phyloP scores from a whole-genome alignment of 2,113 vertebrate species.

The Phyllostomus hastatus region DNA sequence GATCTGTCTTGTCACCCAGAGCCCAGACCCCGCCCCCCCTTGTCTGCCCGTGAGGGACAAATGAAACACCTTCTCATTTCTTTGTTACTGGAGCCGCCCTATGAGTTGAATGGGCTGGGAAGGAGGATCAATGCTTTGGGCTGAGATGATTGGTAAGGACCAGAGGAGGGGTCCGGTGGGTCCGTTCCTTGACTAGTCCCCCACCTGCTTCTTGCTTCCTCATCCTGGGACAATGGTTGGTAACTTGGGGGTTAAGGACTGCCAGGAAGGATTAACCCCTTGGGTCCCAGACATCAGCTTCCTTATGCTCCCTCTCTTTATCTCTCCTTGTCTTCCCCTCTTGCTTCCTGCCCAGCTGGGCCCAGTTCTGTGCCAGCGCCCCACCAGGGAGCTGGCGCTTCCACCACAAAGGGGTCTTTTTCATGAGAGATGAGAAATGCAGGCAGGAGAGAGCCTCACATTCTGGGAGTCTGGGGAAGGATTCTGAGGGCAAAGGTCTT shows the following conservation, averaged over 20 bases:
- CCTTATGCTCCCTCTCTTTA: conserved; percentile 61
- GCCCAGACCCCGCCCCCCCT: background rate
- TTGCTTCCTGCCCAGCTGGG: conserved; percentile 89
- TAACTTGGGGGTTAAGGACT: conserved; percentile 63
- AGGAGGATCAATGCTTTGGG: background rate
- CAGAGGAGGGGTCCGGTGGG: background rate
- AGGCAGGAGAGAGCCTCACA: conserved; percentile 51
- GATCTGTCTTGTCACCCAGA: background rate
- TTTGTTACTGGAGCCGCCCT: background rate
- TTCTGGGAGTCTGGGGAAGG: conserved; percentile 55
- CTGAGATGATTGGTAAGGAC: background rate
- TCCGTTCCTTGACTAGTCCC: background rate
- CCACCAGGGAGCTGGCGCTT: conserved; percentile 79
- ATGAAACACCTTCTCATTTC: background rate
- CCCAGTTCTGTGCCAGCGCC: conserved; percentile 83
- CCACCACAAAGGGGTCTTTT: conserved; percentile 81
- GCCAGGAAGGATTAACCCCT: conserved; percentile 60
- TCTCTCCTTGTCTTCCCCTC: conserved; percentile 70
- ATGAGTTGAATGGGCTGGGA: background rate
- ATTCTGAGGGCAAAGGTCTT: conserved; percentile 58
- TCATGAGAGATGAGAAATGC: conserved; percentile 72
- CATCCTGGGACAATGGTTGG: background rate
- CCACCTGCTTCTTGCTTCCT: background rate
- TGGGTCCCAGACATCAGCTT: conserved; percentile 47
- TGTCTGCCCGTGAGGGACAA: background rate